Conservation (phyloP, 2,797 vertebrate species). For the Eospalax fontanierii region DNA sequence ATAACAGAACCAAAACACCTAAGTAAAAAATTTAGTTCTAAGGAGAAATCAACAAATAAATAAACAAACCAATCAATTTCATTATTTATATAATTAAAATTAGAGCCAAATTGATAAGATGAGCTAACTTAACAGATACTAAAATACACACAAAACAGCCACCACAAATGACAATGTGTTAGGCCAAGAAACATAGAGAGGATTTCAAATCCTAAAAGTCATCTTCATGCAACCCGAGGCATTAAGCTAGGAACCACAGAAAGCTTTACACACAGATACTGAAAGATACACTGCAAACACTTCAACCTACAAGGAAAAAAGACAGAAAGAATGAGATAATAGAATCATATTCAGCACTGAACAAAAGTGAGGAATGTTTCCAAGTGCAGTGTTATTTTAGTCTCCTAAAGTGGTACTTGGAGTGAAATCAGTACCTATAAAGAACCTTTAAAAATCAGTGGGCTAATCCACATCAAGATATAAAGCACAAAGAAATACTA, state of each 20-base stretch:
- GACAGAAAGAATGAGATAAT: not conserved
- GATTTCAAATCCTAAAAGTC: not conserved
- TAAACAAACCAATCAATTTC: not conserved
- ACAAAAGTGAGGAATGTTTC: conserved; percentile 23
- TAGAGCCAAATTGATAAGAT: not conserved
- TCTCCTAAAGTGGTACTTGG: not conserved
- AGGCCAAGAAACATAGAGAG: not conserved
- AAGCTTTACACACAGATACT: not conserved
- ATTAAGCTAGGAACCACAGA: not conserved
- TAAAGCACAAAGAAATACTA: conserved; percentile 34
- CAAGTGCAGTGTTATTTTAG: conserved; percentile 15
- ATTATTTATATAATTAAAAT: conserved; percentile 8
- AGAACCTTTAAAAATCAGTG: conserved; percentile 3
- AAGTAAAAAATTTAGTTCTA: conserved; percentile 18
- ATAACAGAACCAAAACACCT: conserved; percentile 12
- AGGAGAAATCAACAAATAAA: conserved; percentile 19
- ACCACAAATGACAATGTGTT: not conserved
- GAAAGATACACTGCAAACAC: not conserved
- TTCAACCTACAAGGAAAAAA: conserved; percentile 22
- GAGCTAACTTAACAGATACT: not conserved
- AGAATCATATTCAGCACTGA: conserved; percentile 40
- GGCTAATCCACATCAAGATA: not conserved
- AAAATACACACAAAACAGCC: not conserved
- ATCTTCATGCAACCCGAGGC: conserved; percentile 2
- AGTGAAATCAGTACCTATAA: not conserved